Evolutionary conservation across 2,113 vertebrate genomes (phyloP).

Genomic region (Amia ocellicauda): DNA sequence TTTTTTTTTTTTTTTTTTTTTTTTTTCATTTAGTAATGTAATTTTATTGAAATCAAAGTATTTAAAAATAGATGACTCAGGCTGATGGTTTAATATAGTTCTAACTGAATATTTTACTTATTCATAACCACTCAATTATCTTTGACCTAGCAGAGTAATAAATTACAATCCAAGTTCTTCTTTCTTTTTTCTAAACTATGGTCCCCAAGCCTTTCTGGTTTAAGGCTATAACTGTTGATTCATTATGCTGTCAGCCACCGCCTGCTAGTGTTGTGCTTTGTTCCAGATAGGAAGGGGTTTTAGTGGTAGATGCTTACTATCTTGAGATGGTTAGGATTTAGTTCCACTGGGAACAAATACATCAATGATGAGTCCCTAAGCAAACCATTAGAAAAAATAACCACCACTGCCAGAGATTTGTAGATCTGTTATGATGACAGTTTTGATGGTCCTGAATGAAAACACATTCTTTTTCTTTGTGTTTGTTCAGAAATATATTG

Average conservation of each 20-base stretch:
- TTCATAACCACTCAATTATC: conserved; percentile 56
- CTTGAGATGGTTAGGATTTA: conserved; percentile 70
- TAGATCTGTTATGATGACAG: conserved; percentile 59
- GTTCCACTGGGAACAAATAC: conserved; percentile 70
- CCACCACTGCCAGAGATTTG: conserved; percentile 57
- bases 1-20: too few relatives aligned
- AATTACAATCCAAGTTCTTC: conserved; percentile 65
- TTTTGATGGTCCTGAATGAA: conserved; percentile 45
- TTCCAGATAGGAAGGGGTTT: conserved; percentile 56
- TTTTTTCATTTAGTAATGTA: conserved; percentile 1
- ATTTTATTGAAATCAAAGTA: conserved; percentile 19
- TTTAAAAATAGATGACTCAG: conserved; percentile 21
- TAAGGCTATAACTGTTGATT: conserved; percentile 75
- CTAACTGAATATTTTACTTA: conserved; percentile 21
- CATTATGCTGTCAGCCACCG: conserved; percentile 72
- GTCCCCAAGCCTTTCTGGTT: conserved; percentile 58
- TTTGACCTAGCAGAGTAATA: conserved; percentile 69
- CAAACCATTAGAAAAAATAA: conserved; percentile 65
- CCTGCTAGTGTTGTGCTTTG: conserved; percentile 64
- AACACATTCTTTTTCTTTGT: conserved; percentile 40
- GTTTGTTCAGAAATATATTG: conserved; percentile 10
- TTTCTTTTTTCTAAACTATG: conserved; percentile 57
- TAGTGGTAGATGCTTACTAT: conserved; percentile 65
- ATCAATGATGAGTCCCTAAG: conserved; percentile 67
- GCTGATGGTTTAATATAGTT: conserved; percentile 20